Conservation (phyloP, 2,797 vertebrate genomes). For the Brachymystax lenok region DNA sequence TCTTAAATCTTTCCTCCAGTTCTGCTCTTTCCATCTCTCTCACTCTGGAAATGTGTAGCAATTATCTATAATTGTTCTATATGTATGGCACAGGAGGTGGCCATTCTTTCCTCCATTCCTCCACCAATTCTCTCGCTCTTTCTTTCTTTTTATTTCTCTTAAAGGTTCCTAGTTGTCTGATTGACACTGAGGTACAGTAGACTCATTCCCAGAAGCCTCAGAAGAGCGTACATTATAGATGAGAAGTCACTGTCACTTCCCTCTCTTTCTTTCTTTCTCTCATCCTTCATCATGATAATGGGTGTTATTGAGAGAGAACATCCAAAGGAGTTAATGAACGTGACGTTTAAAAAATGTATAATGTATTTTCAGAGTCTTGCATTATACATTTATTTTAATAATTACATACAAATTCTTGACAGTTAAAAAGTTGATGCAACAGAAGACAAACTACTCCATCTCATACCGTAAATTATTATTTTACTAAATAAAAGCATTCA, state of each 20-base stretch:
- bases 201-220: background rate
- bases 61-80: background rate
- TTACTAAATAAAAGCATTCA: background rate
- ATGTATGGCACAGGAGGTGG: background rate
- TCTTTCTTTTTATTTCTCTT: background rate
- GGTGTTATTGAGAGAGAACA: background rate
- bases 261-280: background rate
- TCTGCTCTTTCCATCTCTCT: background rate
- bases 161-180: background rate
- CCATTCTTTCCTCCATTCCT: background rate
- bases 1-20: background rate
- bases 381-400: background rate
- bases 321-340: background rate
- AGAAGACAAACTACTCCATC: background rate
- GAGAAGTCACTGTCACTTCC: background rate
- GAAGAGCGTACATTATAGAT: background rate
- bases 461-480: background rate
- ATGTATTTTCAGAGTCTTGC: background rate
- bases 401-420: background rate
- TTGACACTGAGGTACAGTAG: background rate
- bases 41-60: background rate
- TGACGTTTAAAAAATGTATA: background rate
- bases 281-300: background rate
- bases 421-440: background rate
- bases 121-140: background rate